Percentiles rank a stretch among this genome's conserved stretches.
Conservation (phyloP, 2,888 invertebrate species). For the Fabriciana adippe region DNA sequence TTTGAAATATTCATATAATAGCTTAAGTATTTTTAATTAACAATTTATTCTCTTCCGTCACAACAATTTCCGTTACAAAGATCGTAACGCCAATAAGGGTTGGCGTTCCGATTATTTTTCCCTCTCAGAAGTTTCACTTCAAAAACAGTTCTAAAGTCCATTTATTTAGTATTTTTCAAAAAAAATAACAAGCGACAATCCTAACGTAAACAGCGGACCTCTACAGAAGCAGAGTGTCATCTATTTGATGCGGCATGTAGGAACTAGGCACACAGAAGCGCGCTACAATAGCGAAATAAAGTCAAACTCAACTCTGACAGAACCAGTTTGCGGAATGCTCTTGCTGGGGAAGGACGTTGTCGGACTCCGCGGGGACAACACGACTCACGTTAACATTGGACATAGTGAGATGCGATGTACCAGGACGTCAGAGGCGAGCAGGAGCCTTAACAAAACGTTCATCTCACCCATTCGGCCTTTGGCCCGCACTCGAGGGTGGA, state of each 20-base stretch:
- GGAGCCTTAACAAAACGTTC: constrained; percentile 11
- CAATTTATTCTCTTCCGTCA: too few relatives aligned
- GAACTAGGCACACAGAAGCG: constrained; percentile 18
- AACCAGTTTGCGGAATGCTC: constrained; percentile 27
- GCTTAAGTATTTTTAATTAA: too few relatives aligned
- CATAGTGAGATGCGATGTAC: constrained; percentile 50
- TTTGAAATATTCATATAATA: too few relatives aligned
- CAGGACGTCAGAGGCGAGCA: constrained; percentile 50
- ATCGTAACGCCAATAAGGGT: too few relatives aligned
- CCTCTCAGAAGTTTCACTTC: too few relatives aligned
- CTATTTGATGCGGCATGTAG: constrained; percentile 1
- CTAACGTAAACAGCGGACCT: background rate
- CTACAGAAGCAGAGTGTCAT: background rate
- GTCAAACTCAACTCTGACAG: background rate
- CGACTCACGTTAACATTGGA: constrained; percentile 24
- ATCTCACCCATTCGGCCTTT: constrained; percentile 33
- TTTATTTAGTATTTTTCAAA: background rate
- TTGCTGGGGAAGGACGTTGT: constrained; percentile 20
- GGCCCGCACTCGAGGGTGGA: constrained; percentile 32
- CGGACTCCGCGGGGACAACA: background rate
- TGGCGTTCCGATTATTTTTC: too few relatives aligned
- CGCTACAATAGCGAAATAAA: background rate
- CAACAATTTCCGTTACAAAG: too few relatives aligned
- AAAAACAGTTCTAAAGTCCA: too few relatives aligned
- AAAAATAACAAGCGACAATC: background rate